These are phyloP conservation scores for Hirtodrosophila trivittata DNA, from an alignment of 2,888 invertebrate species.

Conservation along the genomic window DNA sequence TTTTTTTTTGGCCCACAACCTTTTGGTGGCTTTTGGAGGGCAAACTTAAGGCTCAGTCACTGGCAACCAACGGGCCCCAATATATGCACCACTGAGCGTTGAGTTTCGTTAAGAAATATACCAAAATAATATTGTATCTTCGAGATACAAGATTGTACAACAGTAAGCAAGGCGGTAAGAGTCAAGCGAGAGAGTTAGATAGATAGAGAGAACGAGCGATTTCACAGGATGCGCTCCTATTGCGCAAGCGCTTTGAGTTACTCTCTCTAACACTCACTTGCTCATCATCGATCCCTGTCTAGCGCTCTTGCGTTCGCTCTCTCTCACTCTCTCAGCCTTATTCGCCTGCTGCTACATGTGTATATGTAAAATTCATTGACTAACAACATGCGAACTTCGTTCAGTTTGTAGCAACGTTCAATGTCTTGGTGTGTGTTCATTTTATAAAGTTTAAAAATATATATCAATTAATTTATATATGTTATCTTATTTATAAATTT, in stretches of 20 bases:
- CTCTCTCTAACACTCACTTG: conserved; percentile 6
- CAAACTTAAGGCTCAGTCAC: conserved; percentile 62
- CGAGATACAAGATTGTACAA: conserved; percentile 37
- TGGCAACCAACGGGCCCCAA: conserved; percentile 31
- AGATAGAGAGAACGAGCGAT: neutral
- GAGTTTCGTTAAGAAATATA: conserved; percentile 58
- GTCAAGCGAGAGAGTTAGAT: neutral
- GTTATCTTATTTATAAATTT: conserved; percentile 1
- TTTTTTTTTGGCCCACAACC: conserved; percentile 47
- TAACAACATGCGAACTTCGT: conserved; percentile 70
- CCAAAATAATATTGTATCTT: conserved; percentile 57
- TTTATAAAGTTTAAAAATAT: neutral
- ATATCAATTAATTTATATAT: conserved; percentile 2
- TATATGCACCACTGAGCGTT: conserved; percentile 28
- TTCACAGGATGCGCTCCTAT: conserved; percentile 11
- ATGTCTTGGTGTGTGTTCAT: conserved; percentile 5
- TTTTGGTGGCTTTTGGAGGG: conserved; percentile 76
- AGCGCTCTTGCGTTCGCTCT: conserved; percentile 5
- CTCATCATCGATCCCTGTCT: neutral
- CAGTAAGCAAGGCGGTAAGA: neutral
- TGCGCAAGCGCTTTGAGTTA: conserved; percentile 38
- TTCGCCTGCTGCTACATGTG: conserved; percentile 10
- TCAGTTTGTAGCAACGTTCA: conserved; percentile 43
- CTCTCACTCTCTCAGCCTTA: neutral
- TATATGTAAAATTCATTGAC: conserved; percentile 75